Conservation (phyloP, 2,113 vertebrate genomes). For the Oncorhynchus clarkii region DNA sequence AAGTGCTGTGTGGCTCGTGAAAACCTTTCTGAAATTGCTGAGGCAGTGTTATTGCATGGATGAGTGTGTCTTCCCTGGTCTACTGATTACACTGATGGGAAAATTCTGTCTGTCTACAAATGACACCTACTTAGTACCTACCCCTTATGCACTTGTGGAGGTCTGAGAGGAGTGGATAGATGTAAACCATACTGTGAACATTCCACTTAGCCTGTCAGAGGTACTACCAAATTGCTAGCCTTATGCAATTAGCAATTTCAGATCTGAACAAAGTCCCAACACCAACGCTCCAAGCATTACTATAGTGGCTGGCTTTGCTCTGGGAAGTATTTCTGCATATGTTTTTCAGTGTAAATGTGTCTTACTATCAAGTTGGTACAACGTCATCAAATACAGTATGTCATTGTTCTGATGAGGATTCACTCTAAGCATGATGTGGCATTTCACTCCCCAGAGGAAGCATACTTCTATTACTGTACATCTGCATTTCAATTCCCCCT, state of each 20-base stretch:
- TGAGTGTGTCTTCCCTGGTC: not conserved
- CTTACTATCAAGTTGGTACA: not conserved
- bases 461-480: not conserved
- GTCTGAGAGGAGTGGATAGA: too few species aligned
- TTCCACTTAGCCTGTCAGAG: too few species aligned
- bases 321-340: not conserved
- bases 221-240: too few species aligned
- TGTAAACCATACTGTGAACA: too few species aligned
- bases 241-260: too few species aligned
- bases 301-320: not conserved
- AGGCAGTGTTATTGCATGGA: not conserved
- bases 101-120: not conserved
- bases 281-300: not conserved
- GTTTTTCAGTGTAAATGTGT: not conserved
- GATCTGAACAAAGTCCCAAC: too few species aligned
- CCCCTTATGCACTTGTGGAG: too few species aligned
- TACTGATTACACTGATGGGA: not conserved
- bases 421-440: not conserved
- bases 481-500: too few species aligned
- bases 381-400: not conserved
- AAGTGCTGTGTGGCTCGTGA: not conserved
- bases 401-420: too few species aligned
- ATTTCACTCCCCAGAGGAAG: not conserved
- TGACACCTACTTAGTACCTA: too few species aligned
- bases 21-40: slow-evolving; percentile 17